Evolutionary conservation across 2,888 invertebrate genomes (phyloP), one percentile per base, ranked within the genome.

Genomic region (Brachyopa scutellaris): DNA sequence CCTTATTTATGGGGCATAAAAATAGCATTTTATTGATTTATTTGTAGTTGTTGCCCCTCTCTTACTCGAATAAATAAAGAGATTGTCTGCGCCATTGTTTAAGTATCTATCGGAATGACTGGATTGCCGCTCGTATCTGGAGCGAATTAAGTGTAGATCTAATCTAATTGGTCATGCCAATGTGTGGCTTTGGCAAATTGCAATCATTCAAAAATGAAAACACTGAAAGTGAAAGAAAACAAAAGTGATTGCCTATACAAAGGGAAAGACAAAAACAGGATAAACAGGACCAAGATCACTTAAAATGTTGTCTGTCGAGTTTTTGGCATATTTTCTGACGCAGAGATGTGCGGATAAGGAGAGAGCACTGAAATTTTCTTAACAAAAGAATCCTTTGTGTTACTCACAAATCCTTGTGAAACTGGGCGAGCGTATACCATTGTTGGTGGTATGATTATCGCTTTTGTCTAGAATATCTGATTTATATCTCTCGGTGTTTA

Each of bases 1-100:
- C 64, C 55, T 55, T 57, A 73, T 73, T 73, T 66, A 73, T 73
- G 73, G 55, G 7, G 64, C 64, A 64, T 64, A 73, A 57, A 62
- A 73, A 73, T 73, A 57, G 55, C 64, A 49, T 31, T 73, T 73
- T 73, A 73, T 73, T 73, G 73, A 73, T 73, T 73, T 64, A 73
- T 64, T 57, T 57, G 49, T 26, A 26, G 13, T n/a, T 21, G 36
- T 8, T 40, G 45, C 42, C 38, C 19, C 19, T 15, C 62, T 7
- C 23, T 21, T 19, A 4, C n/a, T 42, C 40, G 36, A 8, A 53
- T 62, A 62, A 73, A 64, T 45, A 73, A 64, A 64, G 64, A 55
- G 64, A 64, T 73, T 70, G 59, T 61, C 40, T 11, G 5, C 26
- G 38, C 19, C 17, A 59, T 57, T 51, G 59, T 49, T 9, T 11